Base-by-base conservation (phyloP, 2,797 vertebrate species). In the Mallotus villosus region DNA sequence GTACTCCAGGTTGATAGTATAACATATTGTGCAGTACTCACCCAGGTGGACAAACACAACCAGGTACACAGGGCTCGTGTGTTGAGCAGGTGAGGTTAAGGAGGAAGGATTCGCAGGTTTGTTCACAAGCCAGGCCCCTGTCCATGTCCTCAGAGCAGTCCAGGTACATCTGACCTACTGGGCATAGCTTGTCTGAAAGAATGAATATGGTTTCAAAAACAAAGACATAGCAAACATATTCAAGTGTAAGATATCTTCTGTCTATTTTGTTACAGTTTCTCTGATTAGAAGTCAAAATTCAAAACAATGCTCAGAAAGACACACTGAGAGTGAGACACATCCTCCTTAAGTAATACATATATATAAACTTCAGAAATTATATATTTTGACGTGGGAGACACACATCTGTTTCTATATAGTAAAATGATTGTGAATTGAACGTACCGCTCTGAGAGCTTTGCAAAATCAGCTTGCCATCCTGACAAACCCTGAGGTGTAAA, bases 31-130 rank as follows among this genome's bases (percentile, higher is more conserved):
- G 51, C 14, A 34, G 53, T 63, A 90, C 96, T 92, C 86, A 99
- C 97, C 96, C 96, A 0, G 76, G 81, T 1, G 96, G 95, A 79
- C 97, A 99, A 75, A 91, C 84, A 1, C 97, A 99, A 72, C 96
- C 96, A 0, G 96, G 93, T 68, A 97, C 88, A 60, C 97, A 99
- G 24, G 96, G 95, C 78, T 95, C 91, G 0, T 91, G 93, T 24
- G 91, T 70, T 0, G 95, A 91, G 76, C 95, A 85, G 65, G 96
- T 96, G 81, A 98, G 89, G 84, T 98, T 98, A 49, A 99, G 91
- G 78, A 98, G 92, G 82, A 94, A 93, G 59, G 97, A 96, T 77
- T 97, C 97, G 77, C 97, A 99, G 2, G 96, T 97, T 71, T 88
- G 92, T 75, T 96, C 92, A 70, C 94, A 94, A 73, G 90, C 87